Evolutionary conservation across 1,140 invertebrate species (phyloP).

Genomic region (Drosophila arawakana): DNA sequence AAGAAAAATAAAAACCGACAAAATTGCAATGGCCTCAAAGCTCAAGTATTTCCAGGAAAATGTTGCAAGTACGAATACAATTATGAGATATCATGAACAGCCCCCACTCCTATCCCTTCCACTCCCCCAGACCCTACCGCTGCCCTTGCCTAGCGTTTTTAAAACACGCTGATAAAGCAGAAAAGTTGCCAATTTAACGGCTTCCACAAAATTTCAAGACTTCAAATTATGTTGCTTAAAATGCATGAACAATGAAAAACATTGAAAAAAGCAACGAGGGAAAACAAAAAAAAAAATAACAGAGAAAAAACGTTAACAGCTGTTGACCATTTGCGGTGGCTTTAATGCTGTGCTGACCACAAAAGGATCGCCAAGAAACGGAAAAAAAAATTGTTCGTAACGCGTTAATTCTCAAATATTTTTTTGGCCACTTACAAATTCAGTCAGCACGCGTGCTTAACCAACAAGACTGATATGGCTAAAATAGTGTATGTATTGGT

Average conservation of each 20-base stretch:
- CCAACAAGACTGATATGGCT: conserved; percentile 18
- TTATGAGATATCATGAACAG: not conserved
- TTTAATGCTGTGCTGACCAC: conserved; percentile 46
- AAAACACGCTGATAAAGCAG: conserved; percentile 62
- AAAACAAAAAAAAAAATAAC: not conserved
- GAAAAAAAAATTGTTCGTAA: not conserved
- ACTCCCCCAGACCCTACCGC: not conserved
- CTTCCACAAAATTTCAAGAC: conserved; percentile 38
- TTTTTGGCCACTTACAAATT: conserved; percentile 70
- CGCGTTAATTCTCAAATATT: not conserved
- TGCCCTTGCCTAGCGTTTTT: conserved; percentile 18
- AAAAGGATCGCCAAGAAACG: conserved; percentile 62
- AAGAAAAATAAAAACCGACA: conserved; percentile 1
- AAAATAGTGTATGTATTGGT: conserved; percentile 31
- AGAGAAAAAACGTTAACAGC: conserved; percentile 49
- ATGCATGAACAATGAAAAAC: conserved; percentile 43
- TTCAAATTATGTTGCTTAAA: conserved; percentile 21
- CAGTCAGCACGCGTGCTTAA: conserved; percentile 55
- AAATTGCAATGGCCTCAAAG: conserved; percentile 60
- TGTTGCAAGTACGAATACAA: conserved; percentile 30
- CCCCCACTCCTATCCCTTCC: too few relatives aligned
- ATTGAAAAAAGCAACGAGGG: not conserved
- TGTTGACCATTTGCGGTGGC: conserved; percentile 66
- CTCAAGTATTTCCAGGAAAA: conserved; percentile 69
- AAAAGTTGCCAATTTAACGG: conserved; percentile 61